Evolutionary conservation across 1,140 invertebrate genomes (phyloP).

Genomic region (Drosophila bocqueti): DNA sequence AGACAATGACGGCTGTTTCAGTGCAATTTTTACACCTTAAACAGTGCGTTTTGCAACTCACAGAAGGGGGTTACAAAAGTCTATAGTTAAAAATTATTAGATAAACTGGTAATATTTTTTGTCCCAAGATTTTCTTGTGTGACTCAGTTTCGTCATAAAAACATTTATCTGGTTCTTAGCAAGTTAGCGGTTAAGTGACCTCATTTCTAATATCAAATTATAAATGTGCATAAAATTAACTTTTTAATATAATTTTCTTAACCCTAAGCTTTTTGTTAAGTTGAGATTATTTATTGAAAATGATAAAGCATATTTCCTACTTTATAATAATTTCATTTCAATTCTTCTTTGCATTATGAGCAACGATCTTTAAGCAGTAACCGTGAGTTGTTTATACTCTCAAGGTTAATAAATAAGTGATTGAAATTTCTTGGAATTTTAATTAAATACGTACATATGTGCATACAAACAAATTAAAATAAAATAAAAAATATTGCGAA

Average conservation of each 20-base stretch:
- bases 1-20: constrained; percentile 40
- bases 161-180: not conserved
- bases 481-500: not conserved
- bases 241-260: not conserved
- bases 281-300: not conserved
- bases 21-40: constrained; percentile 40
- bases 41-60: constrained; percentile 27
- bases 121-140: not conserved
- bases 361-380: not conserved
- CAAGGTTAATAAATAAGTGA: constrained; percentile 20
- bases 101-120: not conserved
- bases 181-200: constrained; percentile 6
- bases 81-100: not conserved
- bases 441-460: too few species aligned
- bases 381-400: not conserved
- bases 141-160: not conserved
- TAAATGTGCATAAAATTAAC: not conserved
- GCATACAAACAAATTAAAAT: not conserved
- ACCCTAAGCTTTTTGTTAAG: not conserved
- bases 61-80: constrained; percentile 4
- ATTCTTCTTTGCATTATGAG: not conserved
- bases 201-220: constrained; percentile 8
- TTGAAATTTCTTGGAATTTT: constrained; percentile 16
- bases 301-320: not conserved
- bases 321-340: not conserved